These are phyloP conservation scores for Echinarachnius parma DNA, from an alignment of 53 echinoderm and acorn worm species.

Conservation along the genomic window DNA sequence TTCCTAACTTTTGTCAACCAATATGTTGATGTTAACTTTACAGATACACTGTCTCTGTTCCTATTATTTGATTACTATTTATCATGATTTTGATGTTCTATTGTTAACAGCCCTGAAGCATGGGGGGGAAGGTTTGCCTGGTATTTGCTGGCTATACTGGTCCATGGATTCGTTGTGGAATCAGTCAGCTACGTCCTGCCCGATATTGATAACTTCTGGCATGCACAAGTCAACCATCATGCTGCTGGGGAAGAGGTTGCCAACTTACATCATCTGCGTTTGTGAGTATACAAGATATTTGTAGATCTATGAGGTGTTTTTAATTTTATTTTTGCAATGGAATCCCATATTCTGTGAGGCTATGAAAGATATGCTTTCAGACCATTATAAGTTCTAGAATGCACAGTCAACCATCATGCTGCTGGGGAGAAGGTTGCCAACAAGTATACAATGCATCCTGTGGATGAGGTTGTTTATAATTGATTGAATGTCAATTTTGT, in stretches of 20 bases:
- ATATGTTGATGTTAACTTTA: too few relatives aligned
- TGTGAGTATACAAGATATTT: slow-evolving; percentile 22
- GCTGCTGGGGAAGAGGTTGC: slow-evolving; percentile 44
- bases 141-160: slow-evolving; percentile 34
- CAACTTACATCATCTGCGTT: slow-evolving; percentile 32
- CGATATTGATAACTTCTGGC: slow-evolving; percentile 55
- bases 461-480: too few relatives aligned
- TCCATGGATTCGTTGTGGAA: slow-evolving; percentile 39
- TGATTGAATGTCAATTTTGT: too few relatives aligned
- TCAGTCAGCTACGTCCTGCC: slow-evolving; percentile 45
- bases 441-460: background rate
- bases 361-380: slow-evolving; percentile 1
- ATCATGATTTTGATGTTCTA: background rate
- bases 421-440: slow-evolving; percentile 40
- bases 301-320: background rate
- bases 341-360: background rate
- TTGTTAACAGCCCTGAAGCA: background rate
- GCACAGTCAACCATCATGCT: slow-evolving; percentile 45
- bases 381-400: slow-evolving; percentile 51
- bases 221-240: slow-evolving; percentile 43
- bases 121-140: slow-evolving; percentile 36
- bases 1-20: too few relatives aligned
- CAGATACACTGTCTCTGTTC: too few relatives aligned
- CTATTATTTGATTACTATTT: background rate
- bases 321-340: background rate